phyloP scores from a whole-genome alignment of 37 sponge, comb jelly and placozoan genomes.

The Agelas oroides region DNA sequence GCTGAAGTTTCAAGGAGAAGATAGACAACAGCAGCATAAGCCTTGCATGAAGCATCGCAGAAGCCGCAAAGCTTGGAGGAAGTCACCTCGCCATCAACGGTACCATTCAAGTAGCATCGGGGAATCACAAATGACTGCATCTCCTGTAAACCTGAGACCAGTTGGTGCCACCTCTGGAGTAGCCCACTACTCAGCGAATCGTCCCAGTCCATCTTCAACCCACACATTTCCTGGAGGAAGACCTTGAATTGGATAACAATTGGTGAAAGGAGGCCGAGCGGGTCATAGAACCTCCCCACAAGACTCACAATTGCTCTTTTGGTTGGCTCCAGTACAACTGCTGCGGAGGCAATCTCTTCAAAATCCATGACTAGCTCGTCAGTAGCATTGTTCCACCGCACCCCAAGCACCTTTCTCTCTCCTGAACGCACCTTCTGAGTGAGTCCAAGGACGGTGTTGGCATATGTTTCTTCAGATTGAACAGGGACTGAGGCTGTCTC shows the following conservation, averaged over 20 bases:
- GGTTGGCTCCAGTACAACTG: neutral
- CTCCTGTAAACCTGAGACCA: neutral
- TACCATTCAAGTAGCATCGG: neutral
- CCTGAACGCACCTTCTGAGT: no score
- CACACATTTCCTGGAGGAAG: neutral
- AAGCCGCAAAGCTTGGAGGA: neutral
- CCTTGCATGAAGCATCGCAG: no score
- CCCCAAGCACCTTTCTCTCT: no score
- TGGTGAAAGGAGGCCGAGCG: constrained; percentile 17
- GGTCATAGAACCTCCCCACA: constrained; percentile 15
- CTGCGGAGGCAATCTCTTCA: no score
- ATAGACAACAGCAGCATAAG: no score
- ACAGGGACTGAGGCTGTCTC: no score
- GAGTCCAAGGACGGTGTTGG: no score
- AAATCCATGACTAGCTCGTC: no score
- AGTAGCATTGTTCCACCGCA: no score
- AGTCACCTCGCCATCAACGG: neutral
- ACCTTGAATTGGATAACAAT: constrained; percentile 1
- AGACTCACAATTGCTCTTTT: constrained; percentile 5
- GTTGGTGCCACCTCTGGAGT: neutral
- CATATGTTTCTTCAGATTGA: no score
- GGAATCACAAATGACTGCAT: neutral
- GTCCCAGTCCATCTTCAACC: neutral
- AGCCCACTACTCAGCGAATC: neutral
- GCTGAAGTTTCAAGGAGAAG: neutral